A percentile compares a stretch with the other conserved stretches of the same genome.
These are phyloP conservation scores for Drosophila demipolita DNA, from an alignment of 2,888 invertebrate genomes.

Conservation along the genomic window DNA sequence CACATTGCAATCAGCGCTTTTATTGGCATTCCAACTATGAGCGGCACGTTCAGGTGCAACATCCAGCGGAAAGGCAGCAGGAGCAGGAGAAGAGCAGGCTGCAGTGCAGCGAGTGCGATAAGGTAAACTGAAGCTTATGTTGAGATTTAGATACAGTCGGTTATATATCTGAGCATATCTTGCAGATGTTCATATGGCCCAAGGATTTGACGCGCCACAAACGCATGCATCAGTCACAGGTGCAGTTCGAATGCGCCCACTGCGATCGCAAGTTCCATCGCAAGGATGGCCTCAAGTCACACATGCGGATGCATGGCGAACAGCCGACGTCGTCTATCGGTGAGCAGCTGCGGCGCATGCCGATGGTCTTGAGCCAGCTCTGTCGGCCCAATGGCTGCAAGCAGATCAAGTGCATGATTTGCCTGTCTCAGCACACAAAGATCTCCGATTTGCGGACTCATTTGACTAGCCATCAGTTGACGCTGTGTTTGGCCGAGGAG, in stretches of 20 bases:
- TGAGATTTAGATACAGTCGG: background rate
- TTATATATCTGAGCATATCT: background rate
- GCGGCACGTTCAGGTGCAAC: slow-evolving; percentile 64
- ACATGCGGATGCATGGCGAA: slow-evolving; percentile 87
- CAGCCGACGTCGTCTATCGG: slow-evolving; percentile 13
- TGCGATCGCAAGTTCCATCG: slow-evolving; percentile 87
- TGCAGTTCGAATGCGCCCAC: slow-evolving; percentile 86
- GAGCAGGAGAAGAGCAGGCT: slow-evolving; percentile 70
- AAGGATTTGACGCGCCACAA: slow-evolving; percentile 89
- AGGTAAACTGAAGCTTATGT: slow-evolving; percentile 71
- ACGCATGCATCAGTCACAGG: slow-evolving; percentile 86
- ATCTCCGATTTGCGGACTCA: slow-evolving; percentile 81
- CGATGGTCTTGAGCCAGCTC: slow-evolving; percentile 57
- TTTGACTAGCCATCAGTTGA: slow-evolving; percentile 71
- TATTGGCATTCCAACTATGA: slow-evolving; percentile 81
- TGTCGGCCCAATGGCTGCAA: slow-evolving; percentile 83
- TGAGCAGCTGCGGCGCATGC: slow-evolving; percentile 5
- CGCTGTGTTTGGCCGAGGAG: slow-evolving; percentile 50
- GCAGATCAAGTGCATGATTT: slow-evolving; percentile 84
- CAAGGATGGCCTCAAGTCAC: slow-evolving; percentile 87
- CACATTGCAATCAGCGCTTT: slow-evolving; percentile 76
- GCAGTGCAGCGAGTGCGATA: slow-evolving; percentile 88
- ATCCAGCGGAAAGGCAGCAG: background rate
- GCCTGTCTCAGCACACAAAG: slow-evolving; percentile 79
- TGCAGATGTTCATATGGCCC: slow-evolving; percentile 87